Conservation (phyloP, 35 echinoderm and acorn worm genomes). For the Chiridota heheva region DNA sequence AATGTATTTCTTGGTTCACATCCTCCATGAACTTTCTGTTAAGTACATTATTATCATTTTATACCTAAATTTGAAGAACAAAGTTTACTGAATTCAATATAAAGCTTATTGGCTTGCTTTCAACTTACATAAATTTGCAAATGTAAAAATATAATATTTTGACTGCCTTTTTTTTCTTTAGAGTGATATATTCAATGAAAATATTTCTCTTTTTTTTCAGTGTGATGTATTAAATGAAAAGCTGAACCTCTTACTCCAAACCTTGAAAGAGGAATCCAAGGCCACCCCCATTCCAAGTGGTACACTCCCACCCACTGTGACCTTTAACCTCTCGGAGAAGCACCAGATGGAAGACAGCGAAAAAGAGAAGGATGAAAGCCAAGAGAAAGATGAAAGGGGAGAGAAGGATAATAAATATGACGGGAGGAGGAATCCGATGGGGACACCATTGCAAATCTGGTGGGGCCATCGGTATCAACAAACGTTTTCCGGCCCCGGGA, state of each 20-base stretch:
- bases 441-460: conserved; percentile 73
- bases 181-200: not conserved
- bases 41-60: no score
- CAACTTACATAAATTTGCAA: no score
- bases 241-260: conserved; percentile 74
- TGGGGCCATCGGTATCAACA: conserved; percentile 65
- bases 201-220: conserved; percentile 16
- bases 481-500: conserved; percentile 80
- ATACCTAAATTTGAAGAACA: no score
- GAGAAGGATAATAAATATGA: conserved; percentile 33
- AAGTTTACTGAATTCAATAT: no score
- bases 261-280: conserved; percentile 80
- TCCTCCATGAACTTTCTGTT: no score
- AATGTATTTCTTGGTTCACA: no score
- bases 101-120: no score
- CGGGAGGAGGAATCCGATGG: conserved; percentile 46
- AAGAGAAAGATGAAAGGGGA: conserved; percentile 13
- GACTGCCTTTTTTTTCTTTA: not conserved
- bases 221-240: conserved; percentile 89
- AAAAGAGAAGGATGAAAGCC: conserved; percentile 36
- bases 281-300: conserved; percentile 73
- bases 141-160: no score
- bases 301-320: conserved; percentile 20
- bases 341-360: conserved; percentile 55
- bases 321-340: conserved; percentile 62